Evolutionary conservation across 2,888 invertebrate genomes (phyloP).

Genomic region (Rhingia rostrata): DNA sequence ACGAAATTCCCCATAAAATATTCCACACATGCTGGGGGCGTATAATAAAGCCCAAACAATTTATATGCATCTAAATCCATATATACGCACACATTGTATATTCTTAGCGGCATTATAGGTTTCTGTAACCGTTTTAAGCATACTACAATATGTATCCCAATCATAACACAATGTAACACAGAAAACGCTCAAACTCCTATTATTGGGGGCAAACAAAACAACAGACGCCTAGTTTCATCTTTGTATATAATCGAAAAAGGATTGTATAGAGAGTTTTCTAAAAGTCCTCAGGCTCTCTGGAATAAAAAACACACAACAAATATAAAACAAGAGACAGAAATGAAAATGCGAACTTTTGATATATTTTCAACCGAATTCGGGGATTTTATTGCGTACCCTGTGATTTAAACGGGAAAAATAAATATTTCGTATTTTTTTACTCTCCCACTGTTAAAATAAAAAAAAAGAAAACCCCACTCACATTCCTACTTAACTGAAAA

Average conservation of each 20-base stretch:
- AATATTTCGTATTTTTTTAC: constrained; percentile 15
- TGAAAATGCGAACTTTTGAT: constrained; percentile 68
- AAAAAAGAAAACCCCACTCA: constrained; percentile 22
- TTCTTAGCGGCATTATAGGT: constrained; percentile 8
- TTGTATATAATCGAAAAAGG: constrained; percentile 35
- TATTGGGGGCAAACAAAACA: not conserved
- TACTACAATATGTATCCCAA: constrained; percentile 37
- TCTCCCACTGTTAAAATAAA: constrained; percentile 11
- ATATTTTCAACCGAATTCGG: constrained; percentile 70
- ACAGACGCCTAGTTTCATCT: constrained; percentile 15
- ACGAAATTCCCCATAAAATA: constrained; percentile 36
- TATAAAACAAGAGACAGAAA: constrained; percentile 50
- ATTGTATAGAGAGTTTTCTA: constrained; percentile 29
- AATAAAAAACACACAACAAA: constrained; percentile 23
- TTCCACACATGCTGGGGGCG: constrained; percentile 41
- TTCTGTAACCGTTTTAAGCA: constrained; percentile 43
- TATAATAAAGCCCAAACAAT: constrained; percentile 26
- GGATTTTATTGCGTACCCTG: constrained; percentile 73
- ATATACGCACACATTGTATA: constrained; percentile 7
- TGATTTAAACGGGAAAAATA: constrained; percentile 46
- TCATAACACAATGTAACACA: constrained; percentile 52
- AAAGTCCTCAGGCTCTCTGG: constrained; percentile 35
- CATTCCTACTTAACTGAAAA: not conserved
- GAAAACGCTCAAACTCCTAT: constrained; percentile 17
- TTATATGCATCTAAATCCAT: constrained; percentile 13